Evolutionary conservation across 2,888 invertebrate genomes (phyloP), one percentile per base, ranked within the genome.

Genomic region (Agrotis puta): DNA sequence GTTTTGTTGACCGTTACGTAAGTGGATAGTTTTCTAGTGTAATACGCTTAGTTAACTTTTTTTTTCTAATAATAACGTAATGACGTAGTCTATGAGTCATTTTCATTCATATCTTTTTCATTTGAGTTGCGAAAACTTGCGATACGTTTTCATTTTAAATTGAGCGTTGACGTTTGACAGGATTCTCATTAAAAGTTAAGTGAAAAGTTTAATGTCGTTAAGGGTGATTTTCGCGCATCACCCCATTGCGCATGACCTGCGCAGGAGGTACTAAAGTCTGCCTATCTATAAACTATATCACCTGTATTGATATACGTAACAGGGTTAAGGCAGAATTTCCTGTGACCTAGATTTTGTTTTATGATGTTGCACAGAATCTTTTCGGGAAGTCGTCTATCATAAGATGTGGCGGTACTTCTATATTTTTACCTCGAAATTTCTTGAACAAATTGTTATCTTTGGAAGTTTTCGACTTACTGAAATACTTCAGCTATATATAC

Each of bases 221-320:
- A 88, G 87, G 88, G 77, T 83, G 84, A 88, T 69, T 85, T 87
- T 92, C 66, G 89, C 87, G 82, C 82, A 86, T 74, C 74, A 14
- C 4, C 58, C 51, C 77, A 88, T 77, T 93, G 94, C 94, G 94
- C 94, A 94, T 93, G 94, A 90, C 86, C 92, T 93, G 94, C 93
- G 94, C 94, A 92, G 87, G 94, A 93, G 93, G 89, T 87, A 93
- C 90, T 89, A 81, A 77, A 74, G 74, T 70, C 75, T 78, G 82
- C 63, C 75, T 84, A 85, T 79, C 74, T 85, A 86, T 80, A 84
- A 81, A 81, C 79, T 86, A 82, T 85, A 85, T 82, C 81, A 81
- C 80, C 85, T 79, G 78, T 87, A 84, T 82, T 81, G 82, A 82
- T 83, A 84, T 85, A 88, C 86, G 82, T 88, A 81, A 83, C 75